Evolutionary conservation across 2,113 vertebrate genomes (phyloP).

Genomic region (Oncorhynchus masou): DNA sequence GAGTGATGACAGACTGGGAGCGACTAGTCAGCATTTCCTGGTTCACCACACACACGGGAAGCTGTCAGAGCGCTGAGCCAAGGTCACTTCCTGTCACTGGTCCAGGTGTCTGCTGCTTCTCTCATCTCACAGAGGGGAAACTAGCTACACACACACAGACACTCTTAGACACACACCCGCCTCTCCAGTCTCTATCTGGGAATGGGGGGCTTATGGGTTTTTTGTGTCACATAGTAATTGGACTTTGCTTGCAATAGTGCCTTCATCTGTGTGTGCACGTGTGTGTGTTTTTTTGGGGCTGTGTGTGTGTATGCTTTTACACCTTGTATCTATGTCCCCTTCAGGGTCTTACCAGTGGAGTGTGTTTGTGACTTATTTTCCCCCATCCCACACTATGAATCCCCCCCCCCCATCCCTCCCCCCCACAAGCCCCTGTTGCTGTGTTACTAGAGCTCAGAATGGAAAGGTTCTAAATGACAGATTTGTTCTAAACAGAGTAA

Average conservation of each 20-base stretch:
- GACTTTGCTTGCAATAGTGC: constrained; percentile 81
- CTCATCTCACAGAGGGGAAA: constrained; percentile 13
- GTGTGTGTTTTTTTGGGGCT: constrained; percentile 16
- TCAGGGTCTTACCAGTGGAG: constrained; percentile 15
- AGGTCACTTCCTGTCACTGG: constrained; percentile 39
- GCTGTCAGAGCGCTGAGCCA: constrained; percentile 20
- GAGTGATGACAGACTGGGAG: not conserved
- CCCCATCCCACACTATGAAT: not conserved
- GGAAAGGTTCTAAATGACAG: no score
- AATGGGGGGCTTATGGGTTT: constrained; percentile 33
- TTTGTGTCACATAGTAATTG: constrained; percentile 64
- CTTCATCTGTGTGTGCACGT: constrained; percentile 32
- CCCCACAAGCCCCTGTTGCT: constrained; percentile 59
- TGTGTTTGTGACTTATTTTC: constrained; percentile 7
- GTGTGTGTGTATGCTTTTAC: not conserved
- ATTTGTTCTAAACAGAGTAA: no score
- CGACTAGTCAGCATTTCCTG: constrained; percentile 57
- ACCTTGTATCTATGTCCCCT: not conserved
- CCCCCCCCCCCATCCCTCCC: not conserved
- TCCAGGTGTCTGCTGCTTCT: constrained; percentile 16
- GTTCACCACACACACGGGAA: constrained; percentile 46
- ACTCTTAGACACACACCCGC: constrained; percentile 2
- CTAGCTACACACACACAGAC: not conserved
- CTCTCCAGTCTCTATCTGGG: not conserved
- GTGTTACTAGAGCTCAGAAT: constrained; percentile 40